Evolutionary conservation across 1,140 invertebrate species (phyloP).

Genomic region (Aphidius ervi): DNA sequence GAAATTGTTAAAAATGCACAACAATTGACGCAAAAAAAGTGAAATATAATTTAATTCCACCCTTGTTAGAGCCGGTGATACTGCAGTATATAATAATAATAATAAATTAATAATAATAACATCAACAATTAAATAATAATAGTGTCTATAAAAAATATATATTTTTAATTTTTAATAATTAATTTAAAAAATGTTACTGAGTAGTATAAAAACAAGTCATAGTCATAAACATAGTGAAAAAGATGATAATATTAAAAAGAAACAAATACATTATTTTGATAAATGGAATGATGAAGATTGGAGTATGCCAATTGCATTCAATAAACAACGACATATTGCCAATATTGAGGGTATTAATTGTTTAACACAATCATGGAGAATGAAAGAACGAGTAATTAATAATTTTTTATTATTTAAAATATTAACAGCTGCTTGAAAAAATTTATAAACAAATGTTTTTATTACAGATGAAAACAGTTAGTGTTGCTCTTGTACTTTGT

Average conservation of each 20-base stretch:
- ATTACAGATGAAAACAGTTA: slow-evolving; percentile 95
- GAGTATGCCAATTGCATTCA: slow-evolving; percentile 64
- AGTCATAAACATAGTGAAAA: background rate
- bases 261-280: slow-evolving; percentile 7
- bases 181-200: slow-evolving; percentile 7
- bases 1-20: too few relatives aligned
- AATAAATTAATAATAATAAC: too few relatives aligned
- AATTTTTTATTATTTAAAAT: slow-evolving; percentile 3
- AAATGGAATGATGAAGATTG: slow-evolving; percentile 49
- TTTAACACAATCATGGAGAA: slow-evolving; percentile 78
- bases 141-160: too few relatives aligned
- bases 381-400: slow-evolving; percentile 79
- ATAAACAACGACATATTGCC: slow-evolving; percentile 69
- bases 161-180: too few relatives aligned
- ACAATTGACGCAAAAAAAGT: too few relatives aligned
- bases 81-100: too few relatives aligned
- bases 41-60: too few relatives aligned
- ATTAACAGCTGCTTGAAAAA: background rate
- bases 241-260: slow-evolving; percentile 1
- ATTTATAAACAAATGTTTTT: slow-evolving; percentile 3
- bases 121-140: too few relatives aligned
- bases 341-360: slow-evolving; percentile 70
- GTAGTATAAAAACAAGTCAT: too few relatives aligned
- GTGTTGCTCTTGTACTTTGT: slow-evolving; percentile 95
- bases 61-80: too few relatives aligned